Base-by-base conservation (phyloP, 2,113 vertebrate species). In the Acinonyx jubatus region DNA sequence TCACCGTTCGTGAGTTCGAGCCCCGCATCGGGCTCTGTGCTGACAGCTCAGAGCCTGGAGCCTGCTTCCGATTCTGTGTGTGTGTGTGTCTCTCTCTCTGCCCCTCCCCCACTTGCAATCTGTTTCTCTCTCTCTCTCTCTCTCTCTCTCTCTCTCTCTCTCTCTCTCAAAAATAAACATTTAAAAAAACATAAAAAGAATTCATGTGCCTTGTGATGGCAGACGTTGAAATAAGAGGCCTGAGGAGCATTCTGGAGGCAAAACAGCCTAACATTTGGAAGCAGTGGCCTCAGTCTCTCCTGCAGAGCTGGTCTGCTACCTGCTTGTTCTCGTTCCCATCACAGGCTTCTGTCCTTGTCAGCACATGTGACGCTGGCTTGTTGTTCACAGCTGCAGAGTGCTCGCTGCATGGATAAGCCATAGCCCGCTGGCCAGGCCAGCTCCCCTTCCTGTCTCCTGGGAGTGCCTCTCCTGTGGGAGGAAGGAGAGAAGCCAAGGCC, bases 201-300 rank as follows among this genome's bases (percentile, higher is more conserved):
- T 41, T 29, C n/a, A 13, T 7, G 11, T 18, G 85, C 33, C 23
- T 78, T n/a, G 1, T 79, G 27, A 29, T 19, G 27, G 71, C n/a
- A 41, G 52, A 7, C 4, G 1, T 45, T 23, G 38, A 45, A 2
- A 29, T 48, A 25, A 63, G 23, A 31, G 23, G 31, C 0, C 38
- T 4, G 36, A 4, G 3, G 1, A 15, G 61, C 16, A 0, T 11
- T 25, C 4, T 10, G 25, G 45, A 76, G 66, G 25, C 52, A 11
- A n/a, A 7, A 7, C 15, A 2, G 50, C 7, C 5, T 66, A 0
- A 1, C 0, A 0, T 7, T 4, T 11, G 36, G 63, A n/a, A 16
- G 36, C 31, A 2, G 57, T 0, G 0, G 3, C 88, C 66, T 61
- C 41, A 0, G 89, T 25, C 5, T 52, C 36, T 52, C 83, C 38